These are phyloP conservation scores for Papilio dardanus DNA, from an alignment of 1,140 invertebrate species.

Conservation along the genomic window DNA sequence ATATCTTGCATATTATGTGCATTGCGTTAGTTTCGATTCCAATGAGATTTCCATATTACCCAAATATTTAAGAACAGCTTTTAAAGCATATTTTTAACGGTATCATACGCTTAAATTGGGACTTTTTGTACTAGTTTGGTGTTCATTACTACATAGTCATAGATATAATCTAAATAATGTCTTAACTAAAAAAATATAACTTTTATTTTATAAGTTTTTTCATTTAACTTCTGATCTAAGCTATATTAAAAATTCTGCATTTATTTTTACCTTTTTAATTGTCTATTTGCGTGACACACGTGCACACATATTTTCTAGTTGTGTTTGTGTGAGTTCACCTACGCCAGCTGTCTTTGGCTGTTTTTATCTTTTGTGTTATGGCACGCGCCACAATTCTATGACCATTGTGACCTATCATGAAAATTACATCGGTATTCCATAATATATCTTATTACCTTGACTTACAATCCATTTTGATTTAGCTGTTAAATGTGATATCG, in stretches of 20 bases:
- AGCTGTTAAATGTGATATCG: neutral
- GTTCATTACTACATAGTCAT: too few species aligned
- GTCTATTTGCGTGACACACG: neutral
- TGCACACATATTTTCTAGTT: constrained; percentile 29
- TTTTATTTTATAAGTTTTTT: too few species aligned
- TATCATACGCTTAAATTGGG: too few species aligned
- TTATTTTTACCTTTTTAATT: neutral
- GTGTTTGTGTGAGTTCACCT: constrained; percentile 55
- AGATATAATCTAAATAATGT: too few species aligned
- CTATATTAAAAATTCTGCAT: neutral
- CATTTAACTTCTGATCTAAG: neutral
- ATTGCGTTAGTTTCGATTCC: too few species aligned
- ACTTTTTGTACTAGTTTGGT: too few species aligned
- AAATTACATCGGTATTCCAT: constrained; percentile 3
- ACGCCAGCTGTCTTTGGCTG: constrained; percentile 66
- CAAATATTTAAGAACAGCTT: too few species aligned
- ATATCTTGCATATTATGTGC: too few species aligned
- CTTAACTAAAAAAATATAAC: too few species aligned
- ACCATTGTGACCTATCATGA: constrained; percentile 53
- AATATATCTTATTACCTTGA: constrained; percentile 4
- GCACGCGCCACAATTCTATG: constrained; percentile 71
- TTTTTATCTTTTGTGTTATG: constrained; percentile 65
- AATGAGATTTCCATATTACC: too few species aligned
- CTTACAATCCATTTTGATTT: neutral
- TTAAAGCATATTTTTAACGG: too few species aligned